Evolutionary conservation across 2,888 invertebrate genomes (phyloP), one percentile per base, ranked within the genome.

Genomic region (Rhagonycha fulva): DNA sequence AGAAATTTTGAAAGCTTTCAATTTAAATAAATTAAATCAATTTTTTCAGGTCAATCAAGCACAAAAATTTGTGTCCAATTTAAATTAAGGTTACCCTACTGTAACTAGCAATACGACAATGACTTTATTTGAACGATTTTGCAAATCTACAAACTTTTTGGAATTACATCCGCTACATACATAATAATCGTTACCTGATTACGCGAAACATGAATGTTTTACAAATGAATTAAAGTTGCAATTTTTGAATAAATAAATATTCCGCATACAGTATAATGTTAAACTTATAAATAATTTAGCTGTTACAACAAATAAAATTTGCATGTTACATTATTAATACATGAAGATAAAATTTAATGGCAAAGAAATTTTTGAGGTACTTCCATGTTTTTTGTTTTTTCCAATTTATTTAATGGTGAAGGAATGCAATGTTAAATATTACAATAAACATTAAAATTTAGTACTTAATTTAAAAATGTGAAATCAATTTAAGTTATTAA

Each of bases 181-280:
- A 80, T 79, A 74, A 76, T 75, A 79, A 79, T 79, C 74, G 79
- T 78, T 81, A 80, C 79, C 80, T 81, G 81, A 78, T 76, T 80
- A 73, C 62, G 71, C 63, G 62, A 69, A 68, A 74, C 76, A 74
- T 74, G 76, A 9, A 66, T 28, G 76, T 74, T 76, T 74, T 76
- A 76, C 71, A 76, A 76, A 76, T 76, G n/a, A 63, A 63, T 75
- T 62, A 69, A 32, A 71, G 68, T 26, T 75, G 70, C 60, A 67
- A 75, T 32, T 26, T 61, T 68, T 47, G 12, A 75, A 26, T 60
- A 63, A 47, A 69, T 32, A 28, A 47, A 47, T 47, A 47, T 47
- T 47, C 47, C 47, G 47, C 47, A 47, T 47, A 47, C 47, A 47
- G 47, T 47, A 47, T 47, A 47, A 47, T 47, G 47, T 47, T 47